Evolutionary conservation across 2,888 invertebrate genomes (phyloP).

Genomic region (Eupithecia subumbrata): DNA sequence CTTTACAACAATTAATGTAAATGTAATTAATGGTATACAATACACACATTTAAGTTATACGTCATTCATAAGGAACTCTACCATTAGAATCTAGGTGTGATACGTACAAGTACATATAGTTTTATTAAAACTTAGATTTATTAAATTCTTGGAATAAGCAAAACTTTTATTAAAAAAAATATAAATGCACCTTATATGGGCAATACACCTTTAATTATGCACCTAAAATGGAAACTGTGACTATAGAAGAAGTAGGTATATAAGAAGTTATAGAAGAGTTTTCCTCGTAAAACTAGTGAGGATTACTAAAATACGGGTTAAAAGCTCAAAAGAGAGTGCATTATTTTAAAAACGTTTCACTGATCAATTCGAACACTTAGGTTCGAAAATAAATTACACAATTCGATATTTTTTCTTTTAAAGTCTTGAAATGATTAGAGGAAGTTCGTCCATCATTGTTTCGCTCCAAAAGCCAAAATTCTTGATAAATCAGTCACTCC

Average conservation of each 20-base stretch:
- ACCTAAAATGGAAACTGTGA: background rate
- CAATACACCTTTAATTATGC: too few species aligned
- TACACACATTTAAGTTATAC: constrained; percentile 4
- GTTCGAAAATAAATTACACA: background rate
- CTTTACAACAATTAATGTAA: constrained; percentile 49
- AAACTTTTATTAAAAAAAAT: background rate
- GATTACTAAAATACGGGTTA: too few species aligned
- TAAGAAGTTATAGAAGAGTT: too few species aligned
- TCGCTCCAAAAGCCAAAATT: background rate
- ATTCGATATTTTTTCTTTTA: background rate
- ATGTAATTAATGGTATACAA: constrained; percentile 40
- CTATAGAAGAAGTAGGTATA: too few species aligned
- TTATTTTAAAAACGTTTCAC: too few species aligned
- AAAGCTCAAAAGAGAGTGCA: too few species aligned
- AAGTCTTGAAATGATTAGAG: background rate
- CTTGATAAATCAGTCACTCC: constrained; percentile 17
- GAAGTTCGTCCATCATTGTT: background rate
- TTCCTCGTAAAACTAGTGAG: background rate
- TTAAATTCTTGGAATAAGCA: background rate
- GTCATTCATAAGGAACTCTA: background rate
- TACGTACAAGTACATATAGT: too few species aligned
- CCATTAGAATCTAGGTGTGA: background rate
- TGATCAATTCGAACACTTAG: too few species aligned
- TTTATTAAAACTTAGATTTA: background rate
- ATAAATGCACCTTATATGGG: too few species aligned